A percentile compares a stretch with the other conserved stretches of the same genome.
These are phyloP conservation scores for Trogon surrucura DNA, from an alignment of 2,113 vertebrate genomes.

Conservation along the genomic window DNA sequence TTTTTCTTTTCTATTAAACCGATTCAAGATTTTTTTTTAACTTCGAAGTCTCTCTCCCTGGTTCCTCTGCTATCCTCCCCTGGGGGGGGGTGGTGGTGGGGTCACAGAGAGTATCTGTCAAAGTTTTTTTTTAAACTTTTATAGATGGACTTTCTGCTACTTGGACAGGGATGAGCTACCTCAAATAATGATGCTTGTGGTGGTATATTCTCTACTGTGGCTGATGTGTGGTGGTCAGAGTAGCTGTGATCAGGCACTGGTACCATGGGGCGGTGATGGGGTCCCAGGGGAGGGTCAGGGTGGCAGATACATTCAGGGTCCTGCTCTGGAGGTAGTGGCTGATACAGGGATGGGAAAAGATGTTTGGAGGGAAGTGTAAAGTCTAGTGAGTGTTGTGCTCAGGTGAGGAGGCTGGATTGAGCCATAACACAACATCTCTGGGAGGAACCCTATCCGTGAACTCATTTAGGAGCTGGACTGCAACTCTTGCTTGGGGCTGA, in stretches of 20 bases:
- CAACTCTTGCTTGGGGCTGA: background rate
- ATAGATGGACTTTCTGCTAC: background rate
- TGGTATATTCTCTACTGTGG: background rate
- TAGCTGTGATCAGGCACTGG: too few species aligned
- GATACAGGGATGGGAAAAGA: background rate
- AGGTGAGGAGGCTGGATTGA: background rate
- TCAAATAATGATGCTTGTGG: fast-evolving
- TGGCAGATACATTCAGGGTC: background rate
- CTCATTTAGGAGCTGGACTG: background rate
- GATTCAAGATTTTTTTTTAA: too few species aligned
- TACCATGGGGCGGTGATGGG: background rate
- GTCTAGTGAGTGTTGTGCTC: background rate
- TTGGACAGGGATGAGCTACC: background rate
- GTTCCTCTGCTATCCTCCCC: too few species aligned
- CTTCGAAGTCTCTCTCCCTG: too few species aligned
- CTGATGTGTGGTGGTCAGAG: background rate
- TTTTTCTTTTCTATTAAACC: too few species aligned
- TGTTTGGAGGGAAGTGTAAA: fast-evolving
- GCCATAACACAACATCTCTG: background rate
- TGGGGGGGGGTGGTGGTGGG: too few species aligned
- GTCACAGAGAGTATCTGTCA: too few species aligned
- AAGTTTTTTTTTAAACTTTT: too few species aligned
- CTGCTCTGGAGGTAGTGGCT: background rate
- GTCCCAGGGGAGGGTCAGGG: fast-evolving
- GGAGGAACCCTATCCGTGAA: background rate